phyloP scores from a whole-genome alignment of 1,140 invertebrate genomes.

The Papilio dardanus region DNA sequence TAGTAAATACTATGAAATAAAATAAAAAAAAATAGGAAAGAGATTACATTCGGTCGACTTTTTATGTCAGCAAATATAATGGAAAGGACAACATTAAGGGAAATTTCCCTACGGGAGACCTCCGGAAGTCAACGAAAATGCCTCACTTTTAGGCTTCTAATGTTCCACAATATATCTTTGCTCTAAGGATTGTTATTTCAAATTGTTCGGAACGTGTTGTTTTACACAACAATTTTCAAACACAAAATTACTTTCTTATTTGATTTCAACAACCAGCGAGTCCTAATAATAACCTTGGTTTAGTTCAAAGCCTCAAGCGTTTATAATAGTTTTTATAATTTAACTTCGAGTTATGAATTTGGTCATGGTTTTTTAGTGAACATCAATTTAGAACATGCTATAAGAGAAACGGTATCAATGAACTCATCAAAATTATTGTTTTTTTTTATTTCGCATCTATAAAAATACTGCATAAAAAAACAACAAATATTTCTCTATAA shows the following conservation, averaged over 20 bases:
- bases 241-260: not conserved
- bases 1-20: no score
- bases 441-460: not conserved
- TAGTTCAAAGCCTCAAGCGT: slow-evolving; percentile 21
- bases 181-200: no score
- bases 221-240: no score
- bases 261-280: not conserved
- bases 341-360: slow-evolving; percentile 6
- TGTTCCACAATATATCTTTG: no score
- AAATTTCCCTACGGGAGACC: no score
- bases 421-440: slow-evolving; percentile 5
- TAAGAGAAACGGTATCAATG: slow-evolving; percentile 21
- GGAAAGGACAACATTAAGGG: no score
- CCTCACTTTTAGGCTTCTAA: no score
- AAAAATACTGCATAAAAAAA: not conserved
- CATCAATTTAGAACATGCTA: slow-evolving; percentile 3
- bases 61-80: no score
- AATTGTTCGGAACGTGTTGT: no score
- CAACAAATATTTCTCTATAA: not conserved
- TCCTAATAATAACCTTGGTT: not conserved
- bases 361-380: slow-evolving; percentile 22
- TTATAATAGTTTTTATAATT: slow-evolving; percentile 7
- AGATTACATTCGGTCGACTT: no score
- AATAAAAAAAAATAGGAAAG: no score
- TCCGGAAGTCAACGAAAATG: no score